Percentiles rank a stretch among this genome's conserved stretches.
These are phyloP conservation scores for Prionace glauca DNA, from an alignment of 2,797 vertebrate genomes.

Conservation along the genomic window DNA sequence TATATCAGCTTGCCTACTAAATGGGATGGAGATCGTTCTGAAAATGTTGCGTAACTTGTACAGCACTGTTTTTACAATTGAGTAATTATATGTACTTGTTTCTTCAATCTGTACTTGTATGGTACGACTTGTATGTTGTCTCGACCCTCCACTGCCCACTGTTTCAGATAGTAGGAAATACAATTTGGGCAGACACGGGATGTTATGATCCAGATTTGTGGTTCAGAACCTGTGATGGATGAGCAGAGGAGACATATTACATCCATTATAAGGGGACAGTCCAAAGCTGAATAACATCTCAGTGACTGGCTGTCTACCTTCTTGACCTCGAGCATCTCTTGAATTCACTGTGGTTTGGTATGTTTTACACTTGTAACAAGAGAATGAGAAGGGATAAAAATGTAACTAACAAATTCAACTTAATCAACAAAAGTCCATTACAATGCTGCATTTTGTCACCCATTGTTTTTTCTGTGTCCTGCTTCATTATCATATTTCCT, in stretches of 20 bases:
- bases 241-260: not conserved
- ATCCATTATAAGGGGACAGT: not conserved
- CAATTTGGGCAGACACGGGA: not conserved
- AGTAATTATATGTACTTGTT: constrained; percentile 1
- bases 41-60: not conserved
- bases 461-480: not conserved
- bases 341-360: not conserved
- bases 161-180: not conserved
- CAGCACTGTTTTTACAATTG: not conserved
- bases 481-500: not conserved
- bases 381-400: not conserved
- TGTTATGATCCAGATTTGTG: not conserved
- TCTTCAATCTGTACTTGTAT: not conserved
- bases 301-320: not conserved
- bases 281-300: not conserved
- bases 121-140: not conserved
- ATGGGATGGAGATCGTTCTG: not conserved
- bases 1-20: not conserved
- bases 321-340: not conserved
- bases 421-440: not conserved
- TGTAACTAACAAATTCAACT: not conserved
- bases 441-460: not conserved
- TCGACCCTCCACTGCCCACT: not conserved
- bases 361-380: not conserved
- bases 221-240: not conserved